These are phyloP conservation scores for Distichodus sexfasciatus DNA, from an alignment of 2,797 vertebrate genomes.

Conservation along the genomic window DNA sequence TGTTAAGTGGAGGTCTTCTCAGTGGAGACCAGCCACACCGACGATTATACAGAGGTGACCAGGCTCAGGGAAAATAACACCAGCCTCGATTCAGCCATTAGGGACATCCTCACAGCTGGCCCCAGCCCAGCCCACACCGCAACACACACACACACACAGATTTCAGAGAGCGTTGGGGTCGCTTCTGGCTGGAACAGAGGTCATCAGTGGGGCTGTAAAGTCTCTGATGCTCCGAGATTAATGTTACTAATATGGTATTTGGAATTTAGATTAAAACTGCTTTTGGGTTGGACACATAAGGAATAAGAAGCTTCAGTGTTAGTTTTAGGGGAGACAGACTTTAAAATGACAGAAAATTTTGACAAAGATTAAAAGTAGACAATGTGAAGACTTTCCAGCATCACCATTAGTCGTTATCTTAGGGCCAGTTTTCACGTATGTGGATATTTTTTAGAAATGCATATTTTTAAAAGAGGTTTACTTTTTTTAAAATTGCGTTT, in stretches of 20 bases:
- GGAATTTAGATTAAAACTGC: too few species aligned
- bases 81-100: slow-evolving; percentile 64
- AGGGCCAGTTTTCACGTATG: too few species aligned
- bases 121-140: neutral
- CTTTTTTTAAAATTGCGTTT: too few species aligned
- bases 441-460: too few species aligned
- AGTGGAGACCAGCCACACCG: slow-evolving; percentile 61
- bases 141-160: slow-evolving; percentile 15
- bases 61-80: slow-evolving; percentile 68
- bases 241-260: too few species aligned
- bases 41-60: slow-evolving; percentile 74
- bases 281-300: too few species aligned
- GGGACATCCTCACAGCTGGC: slow-evolving; percentile 56
- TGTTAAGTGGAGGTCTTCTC: slow-evolving; percentile 52
- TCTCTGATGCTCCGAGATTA: too few species aligned
- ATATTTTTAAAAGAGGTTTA: too few species aligned
- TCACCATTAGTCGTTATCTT: too few species aligned
- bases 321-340: neutral
- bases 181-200: neutral
- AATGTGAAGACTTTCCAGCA: too few species aligned
- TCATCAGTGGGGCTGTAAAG: neutral
- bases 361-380: too few species aligned
- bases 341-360: slow-evolving; percentile 9
- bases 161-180: too few species aligned
- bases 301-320: neutral